Evolutionary conservation across 2,888 invertebrate species (phyloP), one percentile per base, ranked within the genome.

Genomic region (Troglohyphantes excavatus): DNA sequence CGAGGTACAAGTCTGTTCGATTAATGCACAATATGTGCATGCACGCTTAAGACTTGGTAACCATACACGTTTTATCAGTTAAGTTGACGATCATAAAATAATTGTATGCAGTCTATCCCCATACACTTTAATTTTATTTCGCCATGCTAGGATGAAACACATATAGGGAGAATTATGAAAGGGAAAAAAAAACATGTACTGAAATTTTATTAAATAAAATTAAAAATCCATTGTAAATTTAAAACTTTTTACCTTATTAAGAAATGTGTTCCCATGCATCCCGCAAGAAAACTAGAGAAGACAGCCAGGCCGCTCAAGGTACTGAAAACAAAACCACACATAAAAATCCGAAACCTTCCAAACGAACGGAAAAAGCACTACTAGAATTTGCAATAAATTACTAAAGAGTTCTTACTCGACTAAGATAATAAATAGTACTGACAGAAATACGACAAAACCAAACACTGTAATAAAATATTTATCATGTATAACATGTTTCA

Each of bases 241-340:
- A 23, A 43, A 17, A 2, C 0, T 63, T 19, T 59, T 61, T 68
- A 88, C 90, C 90, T 79, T 2, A 90, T 72, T 21, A 90, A 27
- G 23, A 84, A 85, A 79, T 84, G 79, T 1, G 84, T 72, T 11
- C 79, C 84, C 13, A 90, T 17, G 27, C 90, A 90, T 33, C 90
- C 90, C n/a, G 63, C 67, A n/a, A 75, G 11, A 67, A 84, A 90
- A 61, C 76, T 84, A 13, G 63, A 21, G 26, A 72, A 79, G 29
- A 90, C 63, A 33, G 67, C 67, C 11, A 85, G 26, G n/a, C 84
- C 90, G 43, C 84, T 85, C 9, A 79, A 11, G 27, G 72, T 26
- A 79, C 90, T 90, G 27, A 23, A 53, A 63, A 63, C 27, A 39
- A 29, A 70, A 59, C 27, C 9, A 23, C 2, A 76, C 78, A 63